Conservation (phyloP, 2,888 invertebrate genomes). For the Mycalesis mineus region DNA sequence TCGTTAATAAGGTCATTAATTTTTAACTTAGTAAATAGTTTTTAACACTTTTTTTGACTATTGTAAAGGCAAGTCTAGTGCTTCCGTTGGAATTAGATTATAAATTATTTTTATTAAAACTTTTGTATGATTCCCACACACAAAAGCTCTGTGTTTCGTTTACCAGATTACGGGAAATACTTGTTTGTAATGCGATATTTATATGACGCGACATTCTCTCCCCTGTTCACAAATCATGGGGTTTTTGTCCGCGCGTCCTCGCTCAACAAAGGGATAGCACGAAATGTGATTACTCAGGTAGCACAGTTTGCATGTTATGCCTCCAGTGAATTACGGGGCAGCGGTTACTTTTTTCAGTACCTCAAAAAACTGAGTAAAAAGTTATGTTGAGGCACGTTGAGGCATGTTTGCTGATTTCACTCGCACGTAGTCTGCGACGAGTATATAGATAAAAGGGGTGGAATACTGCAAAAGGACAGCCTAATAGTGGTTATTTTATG, state of each 20-base stretch:
- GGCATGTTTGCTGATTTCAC: slow-evolving; percentile 53
- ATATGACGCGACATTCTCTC: slow-evolving; percentile 24
- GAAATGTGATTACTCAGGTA: slow-evolving; percentile 70
- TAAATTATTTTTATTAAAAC: no score
- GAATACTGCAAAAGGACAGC: neutral
- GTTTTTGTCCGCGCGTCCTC: slow-evolving; percentile 51
- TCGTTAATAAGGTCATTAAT: no score
- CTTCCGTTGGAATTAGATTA: no score
- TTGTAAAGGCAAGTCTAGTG: no score
- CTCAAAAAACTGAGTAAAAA: slow-evolving; percentile 60
- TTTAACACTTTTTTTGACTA: no score
- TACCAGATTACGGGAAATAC: neutral
- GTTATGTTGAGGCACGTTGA: slow-evolving; percentile 47
- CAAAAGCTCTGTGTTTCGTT: neutral
- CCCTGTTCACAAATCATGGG: slow-evolving; percentile 49
- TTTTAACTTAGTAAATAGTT: no score
- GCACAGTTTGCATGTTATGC: slow-evolving; percentile 62
- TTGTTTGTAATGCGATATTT: slow-evolving; percentile 7
- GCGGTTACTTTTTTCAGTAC: slow-evolving; percentile 50
- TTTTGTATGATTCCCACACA: neutral
- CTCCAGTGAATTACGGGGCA: slow-evolving; percentile 59
- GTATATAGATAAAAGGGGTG: slow-evolving; percentile 32
- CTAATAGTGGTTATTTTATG: no score
- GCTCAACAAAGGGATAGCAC: slow-evolving; percentile 63
- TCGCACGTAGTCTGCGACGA: slow-evolving; percentile 51